Evolutionary conservation across 1,140 invertebrate species (phyloP).

Genomic region (Saccostrea glomerata): DNA sequence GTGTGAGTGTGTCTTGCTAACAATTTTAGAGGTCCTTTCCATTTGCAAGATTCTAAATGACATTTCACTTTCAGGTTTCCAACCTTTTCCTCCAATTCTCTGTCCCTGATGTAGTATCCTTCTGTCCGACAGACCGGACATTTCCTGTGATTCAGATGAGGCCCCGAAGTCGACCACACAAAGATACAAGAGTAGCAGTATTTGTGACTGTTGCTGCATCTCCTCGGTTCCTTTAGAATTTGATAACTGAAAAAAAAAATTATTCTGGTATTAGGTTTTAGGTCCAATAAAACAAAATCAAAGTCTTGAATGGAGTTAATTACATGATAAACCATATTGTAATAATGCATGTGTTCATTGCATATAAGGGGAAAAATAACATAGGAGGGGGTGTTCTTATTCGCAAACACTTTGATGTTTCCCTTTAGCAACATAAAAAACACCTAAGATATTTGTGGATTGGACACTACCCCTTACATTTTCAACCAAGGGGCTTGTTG

Average conservation of each 20-base stretch:
- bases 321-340: no score
- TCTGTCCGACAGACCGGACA: constrained; percentile 74
- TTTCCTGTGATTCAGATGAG: constrained; percentile 65
- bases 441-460: no score
- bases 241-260: constrained; percentile 70
- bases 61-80: constrained; percentile 68
- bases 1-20: constrained; percentile 66
- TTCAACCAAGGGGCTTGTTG: not conserved
- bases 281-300: not conserved
- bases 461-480: not conserved
- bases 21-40: constrained; percentile 68
- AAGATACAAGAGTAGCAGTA: constrained; percentile 75
- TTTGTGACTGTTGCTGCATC: constrained; percentile 73
- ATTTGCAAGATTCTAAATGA: constrained; percentile 66
- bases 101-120: constrained; percentile 67
- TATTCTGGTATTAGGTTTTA: not conserved
- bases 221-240: constrained; percentile 70
- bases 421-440: not conserved
- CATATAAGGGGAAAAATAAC: no score
- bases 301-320: not conserved
- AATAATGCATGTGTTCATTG: no score
- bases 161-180: constrained; percentile 72
- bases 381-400: not conserved
- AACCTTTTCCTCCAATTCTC: constrained; percentile 66
- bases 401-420: not conserved